These are phyloP conservation scores for Luperina nickerlii DNA, from an alignment of 2,888 invertebrate species.

Conservation along the genomic window DNA sequence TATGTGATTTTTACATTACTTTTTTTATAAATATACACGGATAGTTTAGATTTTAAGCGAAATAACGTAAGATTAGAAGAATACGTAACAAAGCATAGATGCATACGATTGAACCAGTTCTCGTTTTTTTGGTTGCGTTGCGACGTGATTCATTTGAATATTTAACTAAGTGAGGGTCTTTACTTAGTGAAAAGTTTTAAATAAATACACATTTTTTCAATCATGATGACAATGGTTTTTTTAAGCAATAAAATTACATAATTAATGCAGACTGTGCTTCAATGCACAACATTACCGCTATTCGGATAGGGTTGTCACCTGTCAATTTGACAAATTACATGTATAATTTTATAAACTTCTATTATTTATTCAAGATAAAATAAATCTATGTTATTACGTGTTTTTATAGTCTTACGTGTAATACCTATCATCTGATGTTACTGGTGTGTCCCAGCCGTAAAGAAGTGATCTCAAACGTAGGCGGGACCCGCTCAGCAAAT, in stretches of 20 bases:
- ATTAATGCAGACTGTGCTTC: not conserved
- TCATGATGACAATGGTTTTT: not conserved
- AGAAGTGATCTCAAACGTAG: conserved; percentile 87
- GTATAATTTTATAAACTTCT: conserved; percentile 47
- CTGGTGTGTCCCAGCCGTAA: conserved; percentile 75
- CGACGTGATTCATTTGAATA: conserved; percentile 44
- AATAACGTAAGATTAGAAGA: conserved; percentile 67
- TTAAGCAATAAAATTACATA: not conserved
- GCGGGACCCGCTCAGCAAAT: conserved; percentile 71
- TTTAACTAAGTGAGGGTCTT: conserved; percentile 34
- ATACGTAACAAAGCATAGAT: conserved; percentile 67
- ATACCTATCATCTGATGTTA: conserved; percentile 67
- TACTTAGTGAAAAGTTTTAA: conserved; percentile 15
- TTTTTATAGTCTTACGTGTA: conserved; percentile 68
- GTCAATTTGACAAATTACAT: conserved; percentile 25
- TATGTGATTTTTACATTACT: conserved; percentile 86
- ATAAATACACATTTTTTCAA: not conserved
- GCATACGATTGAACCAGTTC: conserved; percentile 61
- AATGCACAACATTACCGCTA: conserved; percentile 39
- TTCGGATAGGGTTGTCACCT: conserved; percentile 40
- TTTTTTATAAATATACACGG: conserved; percentile 78
- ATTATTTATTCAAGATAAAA: conserved; percentile 65
- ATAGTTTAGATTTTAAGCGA: conserved; percentile 75
- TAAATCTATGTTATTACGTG: conserved; percentile 64
- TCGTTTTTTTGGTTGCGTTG: conserved; percentile 32